phyloP scores from a whole-genome alignment of 2,888 invertebrate genomes.

The Nephrocerus scutellatus region DNA sequence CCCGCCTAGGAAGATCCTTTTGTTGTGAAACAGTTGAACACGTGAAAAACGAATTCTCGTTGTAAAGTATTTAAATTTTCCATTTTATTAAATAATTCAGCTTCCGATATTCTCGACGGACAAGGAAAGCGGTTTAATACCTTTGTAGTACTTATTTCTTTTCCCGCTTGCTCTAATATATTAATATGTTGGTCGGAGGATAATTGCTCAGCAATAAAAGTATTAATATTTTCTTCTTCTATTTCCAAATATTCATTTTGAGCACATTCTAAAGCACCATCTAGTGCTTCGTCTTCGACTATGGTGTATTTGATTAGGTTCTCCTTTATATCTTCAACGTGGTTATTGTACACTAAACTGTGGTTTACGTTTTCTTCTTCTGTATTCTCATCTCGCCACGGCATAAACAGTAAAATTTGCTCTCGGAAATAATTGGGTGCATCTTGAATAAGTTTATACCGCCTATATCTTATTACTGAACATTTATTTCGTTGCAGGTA shows the following conservation, averaged over 20 bases:
- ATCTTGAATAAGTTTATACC: background rate
- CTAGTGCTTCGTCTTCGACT: background rate
- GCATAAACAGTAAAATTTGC: conserved; percentile 21
- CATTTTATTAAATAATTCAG: too few relatives aligned
- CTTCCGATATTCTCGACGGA: too few relatives aligned
- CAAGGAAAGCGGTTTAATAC: too few relatives aligned
- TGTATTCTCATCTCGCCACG: conserved; percentile 19
- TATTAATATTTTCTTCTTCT: background rate
- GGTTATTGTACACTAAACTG: background rate
- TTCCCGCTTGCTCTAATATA: background rate
- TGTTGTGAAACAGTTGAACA: too few relatives aligned
- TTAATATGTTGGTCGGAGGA: background rate
- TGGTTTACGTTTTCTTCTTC: conserved; percentile 18
- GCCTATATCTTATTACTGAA: background rate
- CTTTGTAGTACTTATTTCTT: background rate
- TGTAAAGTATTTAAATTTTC: too few relatives aligned
- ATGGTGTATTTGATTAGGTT: background rate
- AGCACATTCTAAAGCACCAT: background rate
- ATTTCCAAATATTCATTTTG: background rate
- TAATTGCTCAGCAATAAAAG: background rate
- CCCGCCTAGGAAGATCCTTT: background rate
- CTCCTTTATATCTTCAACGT: background rate
- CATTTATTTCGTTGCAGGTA: too few relatives aligned
- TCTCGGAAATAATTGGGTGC: conserved; percentile 13
- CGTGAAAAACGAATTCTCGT: too few relatives aligned